Evolutionary conservation across 2,888 invertebrate genomes (phyloP), one percentile per base, ranked within the genome.

Genomic region (Eucriotettix oculatus): DNA sequence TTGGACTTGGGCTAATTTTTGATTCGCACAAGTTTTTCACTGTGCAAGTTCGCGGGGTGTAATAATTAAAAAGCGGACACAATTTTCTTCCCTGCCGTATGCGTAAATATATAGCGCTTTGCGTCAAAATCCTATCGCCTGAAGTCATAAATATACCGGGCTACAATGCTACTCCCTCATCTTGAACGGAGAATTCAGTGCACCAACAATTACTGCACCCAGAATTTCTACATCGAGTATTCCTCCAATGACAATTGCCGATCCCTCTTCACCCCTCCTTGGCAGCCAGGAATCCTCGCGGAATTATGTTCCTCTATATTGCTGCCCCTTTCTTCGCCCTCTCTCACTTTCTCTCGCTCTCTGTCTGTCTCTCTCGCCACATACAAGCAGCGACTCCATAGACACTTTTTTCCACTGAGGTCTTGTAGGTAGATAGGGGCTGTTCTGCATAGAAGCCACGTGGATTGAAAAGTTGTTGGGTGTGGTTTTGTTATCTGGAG

Each of bases 401-500:
- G 48, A n/a, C 48, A n/a, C 48, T 12, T n/a, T 48, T 48, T 48
- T 48, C n/a, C 29, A 29, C 29, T 29, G 29, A 14, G 48, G 16
- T 56, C 56, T 42, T 42, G 42, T 16, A 42, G 56, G n/a, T 14
- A 16, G 56, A 14, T 42, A n/a, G 17, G n/a, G 40, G 40, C 56
- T 16, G 16, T 16, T n/a, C 42, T n/a, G 29, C 41, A 42, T 17
- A 16, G 56, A 44, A 43, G 17, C 55, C 63, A 61, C 63, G 63
- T 63, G 61, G 63, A 63, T 61, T 61, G 58, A 63, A 63, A 63
- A 63, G 63, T 63, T 63, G 60, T 52, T 58, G 58, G 63, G 63
- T 61, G 60, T 61, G 63, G 63, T 60, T 61, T 60, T 42, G 54
- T 43, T 16, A 54, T 57, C 42, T 48, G 54, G 40, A 58, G 44